Percentiles rank a stretch among this genome's conserved stretches.
Conservation (phyloP, 2,888 invertebrate genomes). For the Didymodactylos carnosus region DNA sequence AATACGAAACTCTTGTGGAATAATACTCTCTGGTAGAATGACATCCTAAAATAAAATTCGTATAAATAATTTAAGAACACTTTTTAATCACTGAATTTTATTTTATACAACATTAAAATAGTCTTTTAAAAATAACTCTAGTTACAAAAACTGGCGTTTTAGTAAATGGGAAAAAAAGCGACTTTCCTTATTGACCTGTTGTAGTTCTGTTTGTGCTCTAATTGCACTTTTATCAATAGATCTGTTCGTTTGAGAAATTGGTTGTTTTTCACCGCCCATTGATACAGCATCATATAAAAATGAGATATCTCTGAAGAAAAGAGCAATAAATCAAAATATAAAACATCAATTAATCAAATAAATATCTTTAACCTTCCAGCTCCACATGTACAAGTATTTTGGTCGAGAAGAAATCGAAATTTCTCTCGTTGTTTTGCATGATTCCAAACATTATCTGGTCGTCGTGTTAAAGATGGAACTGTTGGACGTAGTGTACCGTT, state of each 20-base stretch:
- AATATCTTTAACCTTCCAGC: slow-evolving; percentile 29
- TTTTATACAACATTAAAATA: background rate
- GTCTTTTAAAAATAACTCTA: background rate
- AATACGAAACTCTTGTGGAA: slow-evolving; percentile 33
- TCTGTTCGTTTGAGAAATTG: slow-evolving; percentile 17
- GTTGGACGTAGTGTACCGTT: background rate
- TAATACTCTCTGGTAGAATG: slow-evolving; percentile 29
- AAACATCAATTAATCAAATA: background rate
- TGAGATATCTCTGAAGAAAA: slow-evolving; percentile 29
- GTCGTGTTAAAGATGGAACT: slow-evolving; percentile 17
- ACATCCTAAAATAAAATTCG: slow-evolving; percentile 21
- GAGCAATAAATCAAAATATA: background rate
- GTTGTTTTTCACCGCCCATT: too few species aligned
- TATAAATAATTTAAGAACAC: too few species aligned
- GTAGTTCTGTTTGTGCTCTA: background rate
- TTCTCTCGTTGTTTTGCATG: slow-evolving; percentile 25
- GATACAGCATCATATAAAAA: slow-evolving; percentile 32
- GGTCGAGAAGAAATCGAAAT: slow-evolving; percentile 30
- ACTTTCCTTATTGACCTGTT: background rate
- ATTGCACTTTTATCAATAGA: slow-evolving; percentile 14
- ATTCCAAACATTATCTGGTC: slow-evolving; percentile 30
- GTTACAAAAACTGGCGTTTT: background rate
- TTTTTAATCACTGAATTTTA: background rate
- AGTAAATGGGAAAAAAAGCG: background rate
- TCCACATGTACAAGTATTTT: slow-evolving; percentile 31